Evolutionary conservation across 2,797 vertebrate genomes (phyloP), one percentile per base, ranked within the genome.

Genomic region (Urophycis tenuis): DNA sequence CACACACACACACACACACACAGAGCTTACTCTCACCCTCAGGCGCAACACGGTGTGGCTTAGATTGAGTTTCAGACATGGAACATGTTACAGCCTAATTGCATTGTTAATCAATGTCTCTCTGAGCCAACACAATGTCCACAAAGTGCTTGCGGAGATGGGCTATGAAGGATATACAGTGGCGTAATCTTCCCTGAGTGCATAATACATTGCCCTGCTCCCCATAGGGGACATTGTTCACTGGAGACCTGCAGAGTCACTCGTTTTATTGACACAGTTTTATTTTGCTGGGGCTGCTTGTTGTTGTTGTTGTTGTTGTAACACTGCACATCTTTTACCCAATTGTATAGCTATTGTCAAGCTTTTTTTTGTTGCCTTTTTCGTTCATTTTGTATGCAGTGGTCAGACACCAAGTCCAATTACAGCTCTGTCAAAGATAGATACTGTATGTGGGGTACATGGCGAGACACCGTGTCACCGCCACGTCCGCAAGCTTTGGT

Each of bases 71-170:
- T 92, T 91, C 88, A 92, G 87, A 88, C 89, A 88, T 78, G 85
- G 85, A 91, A 87, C 89, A 89, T 91, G 92, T 93, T 92, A 85
- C 87, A 75, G 88, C 87, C 91, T 93, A 93, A 93, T 93, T 93
- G 92, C 90, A 89, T 89, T 93, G 91, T 93, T 93, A 92, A 93
- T 94, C 93, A 93, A 93, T 93, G 92, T 92, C 92, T 92, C 80
- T 85, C 85, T 76, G 77, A 89, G 87, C 87, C 87, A 88, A 92
- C 91, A 91, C 89, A 91, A 91, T 89, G 85, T 82, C 89, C 84
- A 85, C 87, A 87, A 87, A 89, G 82, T 77, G 80, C 84, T 90
- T 89, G 86, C 87, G 81, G 75, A 82, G 86, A 92, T 89, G 85
- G 87, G 83, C 88, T 88, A 81, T 89, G 87, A 89, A 84, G 85